Percentiles rank a stretch among this genome's conserved stretches.
These are phyloP conservation scores for Galerucella nymphaeae DNA, from an alignment of 2,888 invertebrate genomes.

Conservation along the genomic window DNA sequence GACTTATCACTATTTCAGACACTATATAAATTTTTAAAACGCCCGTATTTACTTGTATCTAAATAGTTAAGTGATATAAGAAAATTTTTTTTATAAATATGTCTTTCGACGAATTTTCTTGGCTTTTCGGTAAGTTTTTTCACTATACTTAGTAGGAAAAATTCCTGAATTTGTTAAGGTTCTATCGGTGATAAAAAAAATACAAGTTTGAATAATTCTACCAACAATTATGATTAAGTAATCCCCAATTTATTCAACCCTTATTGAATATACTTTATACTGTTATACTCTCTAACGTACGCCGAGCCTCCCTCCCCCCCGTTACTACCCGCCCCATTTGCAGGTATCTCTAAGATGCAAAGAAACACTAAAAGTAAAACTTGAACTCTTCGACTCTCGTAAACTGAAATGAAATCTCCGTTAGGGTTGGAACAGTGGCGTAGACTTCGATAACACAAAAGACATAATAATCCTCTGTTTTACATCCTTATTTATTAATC, in stretches of 20 bases:
- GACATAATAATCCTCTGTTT: no score
- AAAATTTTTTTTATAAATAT: background rate
- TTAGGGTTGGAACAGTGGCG: conserved; percentile 33
- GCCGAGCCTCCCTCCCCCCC: conserved; percentile 13
- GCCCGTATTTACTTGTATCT: background rate
- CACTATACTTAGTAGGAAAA: background rate
- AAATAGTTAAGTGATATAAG: background rate
- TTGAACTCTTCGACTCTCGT: conserved; percentile 27
- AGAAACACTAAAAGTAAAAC: conserved; percentile 34
- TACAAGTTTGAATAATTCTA: no score
- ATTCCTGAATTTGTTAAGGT: no score
- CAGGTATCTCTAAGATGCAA: conserved; percentile 34
- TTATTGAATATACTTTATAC: background rate
- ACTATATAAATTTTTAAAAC: background rate
- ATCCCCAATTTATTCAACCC: background rate
- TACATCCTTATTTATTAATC: no score
- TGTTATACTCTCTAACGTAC: conserved; percentile 10
- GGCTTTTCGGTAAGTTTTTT: background rate
- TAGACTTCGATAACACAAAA: background rate
- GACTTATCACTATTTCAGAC: background rate
- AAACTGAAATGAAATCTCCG: conserved; percentile 36
- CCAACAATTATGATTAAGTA: no score
- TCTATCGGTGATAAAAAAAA: no score
- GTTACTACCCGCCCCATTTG: conserved; percentile 10
- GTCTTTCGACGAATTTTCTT: background rate